Conservation (phyloP, 1,140 invertebrate species). For the Rhyacophila brunnea region DNA sequence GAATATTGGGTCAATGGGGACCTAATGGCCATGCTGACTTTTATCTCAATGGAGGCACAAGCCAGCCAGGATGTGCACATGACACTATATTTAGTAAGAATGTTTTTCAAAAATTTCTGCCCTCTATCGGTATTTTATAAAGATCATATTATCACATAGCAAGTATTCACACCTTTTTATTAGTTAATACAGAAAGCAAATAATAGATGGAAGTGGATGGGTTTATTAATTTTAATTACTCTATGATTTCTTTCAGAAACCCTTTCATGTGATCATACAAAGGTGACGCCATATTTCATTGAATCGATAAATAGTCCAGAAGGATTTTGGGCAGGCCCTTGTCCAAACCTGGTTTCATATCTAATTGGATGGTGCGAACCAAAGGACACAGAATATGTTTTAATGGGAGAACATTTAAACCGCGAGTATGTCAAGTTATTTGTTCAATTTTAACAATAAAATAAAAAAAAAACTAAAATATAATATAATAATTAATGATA, state of each 20-base stretch:
- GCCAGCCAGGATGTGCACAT: conserved; percentile 81
- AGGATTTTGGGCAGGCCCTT: conserved; percentile 81
- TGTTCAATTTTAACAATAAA: background rate
- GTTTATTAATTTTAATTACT: too few species aligned
- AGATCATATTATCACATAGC: background rate
- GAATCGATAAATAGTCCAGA: conserved; percentile 75
- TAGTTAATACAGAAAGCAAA: background rate
- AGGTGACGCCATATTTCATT: conserved; percentile 84
- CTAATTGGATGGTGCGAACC: conserved; percentile 79
- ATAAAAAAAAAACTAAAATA: background rate
- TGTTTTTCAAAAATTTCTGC: background rate
- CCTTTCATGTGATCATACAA: conserved; percentile 82
- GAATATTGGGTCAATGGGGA: conserved; percentile 80
- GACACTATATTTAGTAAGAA: conserved; percentile 73
- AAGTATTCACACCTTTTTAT: background rate
- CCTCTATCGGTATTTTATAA: background rate
- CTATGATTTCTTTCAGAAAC: conserved; percentile 73
- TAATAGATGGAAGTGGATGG: background rate
- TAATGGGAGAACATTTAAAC: conserved; percentile 79
- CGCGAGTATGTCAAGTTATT: conserved; percentile 62
- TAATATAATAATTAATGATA: conserved; percentile 4
- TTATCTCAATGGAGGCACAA: conserved; percentile 86
- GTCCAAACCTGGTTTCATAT: conserved; percentile 75
- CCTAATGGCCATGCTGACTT: conserved; percentile 86
- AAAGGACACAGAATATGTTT: conserved; percentile 70